Percentiles rank a stretch among this genome's conserved stretches.
These are phyloP conservation scores for Brotula barbata DNA, from an alignment of 2,797 vertebrate species.

Conservation along the genomic window DNA sequence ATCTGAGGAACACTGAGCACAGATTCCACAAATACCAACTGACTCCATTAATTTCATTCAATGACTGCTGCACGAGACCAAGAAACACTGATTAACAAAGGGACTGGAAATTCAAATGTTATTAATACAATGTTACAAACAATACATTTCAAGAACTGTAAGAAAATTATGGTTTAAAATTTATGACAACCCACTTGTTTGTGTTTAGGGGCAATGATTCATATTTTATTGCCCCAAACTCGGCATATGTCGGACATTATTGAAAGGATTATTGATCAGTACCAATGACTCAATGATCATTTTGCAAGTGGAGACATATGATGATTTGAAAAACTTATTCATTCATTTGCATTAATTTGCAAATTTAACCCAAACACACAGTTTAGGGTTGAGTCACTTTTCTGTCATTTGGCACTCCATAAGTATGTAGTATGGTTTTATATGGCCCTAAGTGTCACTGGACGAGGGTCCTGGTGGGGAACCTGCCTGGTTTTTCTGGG, in stretches of 20 bases:
- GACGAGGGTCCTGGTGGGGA: too few relatives aligned
- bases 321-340: constrained; percentile 43
- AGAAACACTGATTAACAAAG: not conserved
- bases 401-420: too few relatives aligned
- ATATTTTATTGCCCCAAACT: constrained; percentile 47
- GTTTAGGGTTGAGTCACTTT: too few relatives aligned
- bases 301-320: constrained; percentile 47
- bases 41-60: constrained; percentile 48
- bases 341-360: too few relatives aligned
- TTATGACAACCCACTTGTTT: constrained; percentile 19
- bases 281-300: constrained; percentile 40
- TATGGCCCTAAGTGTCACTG: too few relatives aligned
- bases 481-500: too few relatives aligned
- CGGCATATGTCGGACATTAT: constrained; percentile 53
- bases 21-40: constrained; percentile 17
- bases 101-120: too few relatives aligned
- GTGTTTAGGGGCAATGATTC: constrained; percentile 38
- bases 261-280: constrained; percentile 55
- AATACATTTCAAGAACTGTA: too few relatives aligned
- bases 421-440: too few relatives aligned
- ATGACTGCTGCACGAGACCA: constrained; percentile 23
- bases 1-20: constrained; percentile 37
- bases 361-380: too few relatives aligned
- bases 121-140: not conserved
- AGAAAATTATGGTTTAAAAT: too few relatives aligned